These are phyloP conservation scores for Gallinago nigripennis DNA, from an alignment of 2,797 vertebrate species.

Conservation along the genomic window DNA sequence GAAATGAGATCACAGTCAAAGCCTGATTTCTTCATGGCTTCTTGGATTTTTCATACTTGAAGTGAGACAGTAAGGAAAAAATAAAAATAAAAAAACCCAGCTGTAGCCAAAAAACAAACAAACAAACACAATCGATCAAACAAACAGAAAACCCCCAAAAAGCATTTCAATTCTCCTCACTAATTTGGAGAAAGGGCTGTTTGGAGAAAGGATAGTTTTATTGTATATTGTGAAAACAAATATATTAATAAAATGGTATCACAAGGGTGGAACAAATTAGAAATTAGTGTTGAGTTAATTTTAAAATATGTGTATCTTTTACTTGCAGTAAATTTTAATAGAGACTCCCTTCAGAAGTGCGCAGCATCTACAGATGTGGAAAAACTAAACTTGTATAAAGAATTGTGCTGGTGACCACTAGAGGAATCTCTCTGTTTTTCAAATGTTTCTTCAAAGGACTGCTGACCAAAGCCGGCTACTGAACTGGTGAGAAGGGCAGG, in stretches of 20 bases:
- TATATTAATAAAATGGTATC: background rate
- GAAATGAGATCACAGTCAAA: background rate
- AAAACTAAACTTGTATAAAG: background rate
- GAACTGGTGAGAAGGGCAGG: background rate
- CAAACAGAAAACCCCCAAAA: rapidly evolving
- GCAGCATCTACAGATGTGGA: background rate
- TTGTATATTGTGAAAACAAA: background rate
- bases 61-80: background rate
- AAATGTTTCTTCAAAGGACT: background rate
- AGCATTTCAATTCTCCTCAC: background rate
- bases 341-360: background rate
- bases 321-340: background rate
- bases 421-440: background rate
- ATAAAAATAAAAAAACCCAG: background rate
- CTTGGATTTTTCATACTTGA: background rate
- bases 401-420: background rate
- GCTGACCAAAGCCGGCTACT: background rate
- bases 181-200: background rate
- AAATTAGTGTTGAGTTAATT: background rate
- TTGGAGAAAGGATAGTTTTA: background rate
- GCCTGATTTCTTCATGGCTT: background rate
- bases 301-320: background rate
- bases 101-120: background rate
- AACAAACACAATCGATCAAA: background rate
- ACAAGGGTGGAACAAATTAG: background rate